Percentiles rank a stretch among this genome's conserved stretches.
Evolutionary conservation across 2,797 vertebrate species (phyloP).

Genomic region (Apogon hyalosoma): DNA sequence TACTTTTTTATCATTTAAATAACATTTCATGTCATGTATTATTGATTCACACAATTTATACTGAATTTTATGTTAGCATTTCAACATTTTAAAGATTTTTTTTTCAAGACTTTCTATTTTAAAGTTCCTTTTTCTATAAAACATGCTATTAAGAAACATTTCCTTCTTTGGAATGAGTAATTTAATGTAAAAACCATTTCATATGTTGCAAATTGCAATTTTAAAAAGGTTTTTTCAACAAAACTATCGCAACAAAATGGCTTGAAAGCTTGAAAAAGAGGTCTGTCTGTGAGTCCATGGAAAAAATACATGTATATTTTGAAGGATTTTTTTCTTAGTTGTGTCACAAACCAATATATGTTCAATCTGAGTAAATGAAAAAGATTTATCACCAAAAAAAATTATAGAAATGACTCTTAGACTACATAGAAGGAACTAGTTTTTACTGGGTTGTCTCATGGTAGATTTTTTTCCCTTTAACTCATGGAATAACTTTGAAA

Average conservation of each 20-base stretch:
- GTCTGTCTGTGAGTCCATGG: background rate
- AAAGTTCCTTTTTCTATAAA: too few species aligned
- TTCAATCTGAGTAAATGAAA: background rate
- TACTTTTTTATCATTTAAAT: constrained; percentile 1
- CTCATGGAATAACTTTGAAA: too few species aligned
- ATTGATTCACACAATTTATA: background rate
- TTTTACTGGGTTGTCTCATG: background rate
- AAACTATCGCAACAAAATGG: background rate
- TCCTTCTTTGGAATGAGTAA: too few species aligned
- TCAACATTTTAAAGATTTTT: too few species aligned
- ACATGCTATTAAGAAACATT: too few species aligned
- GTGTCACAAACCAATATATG: background rate
- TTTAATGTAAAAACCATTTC: too few species aligned
- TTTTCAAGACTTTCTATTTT: too few species aligned
- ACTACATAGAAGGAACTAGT: background rate
- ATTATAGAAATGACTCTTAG: background rate
- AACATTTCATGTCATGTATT: too few species aligned
- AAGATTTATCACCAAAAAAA: background rate
- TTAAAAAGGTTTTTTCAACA: too few species aligned
- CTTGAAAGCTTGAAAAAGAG: background rate
- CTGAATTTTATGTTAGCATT: too few species aligned
- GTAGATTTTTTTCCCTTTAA: too few species aligned
- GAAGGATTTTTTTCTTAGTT: background rate
- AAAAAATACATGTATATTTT: background rate
- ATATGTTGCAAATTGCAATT: too few species aligned